Evolutionary conservation across 2,888 invertebrate genomes (phyloP), one percentile per base, ranked within the genome.

Genomic region (Notodonta ziczac): DNA sequence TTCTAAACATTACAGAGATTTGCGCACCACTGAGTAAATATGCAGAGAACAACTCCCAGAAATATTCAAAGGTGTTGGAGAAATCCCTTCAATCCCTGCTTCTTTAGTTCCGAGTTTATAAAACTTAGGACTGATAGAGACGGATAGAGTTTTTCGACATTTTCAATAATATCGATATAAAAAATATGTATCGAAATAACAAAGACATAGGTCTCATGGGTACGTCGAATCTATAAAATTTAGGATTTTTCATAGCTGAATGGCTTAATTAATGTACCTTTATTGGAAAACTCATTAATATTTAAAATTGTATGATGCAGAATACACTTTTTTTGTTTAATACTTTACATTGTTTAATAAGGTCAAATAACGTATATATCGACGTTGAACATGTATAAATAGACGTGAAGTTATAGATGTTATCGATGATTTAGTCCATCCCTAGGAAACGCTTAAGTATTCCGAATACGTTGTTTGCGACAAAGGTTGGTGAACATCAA

Each of bases 1-100:
- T 72, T 76, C 71, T 72, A 68, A 76, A 74, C 72, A 72, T 69
- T 58, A 67, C 66, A 72, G 64, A 75, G 74, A 74, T 75, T 76
- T 70, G 68, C 62, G 61, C 64, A 58, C 58, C 57, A 39, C 60
- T 60, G 65, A 64, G 71, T 69, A 74, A 76, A 71, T 67, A 73
- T 59, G 59, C 59, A 39, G 63, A 66, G 69, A 68, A 60, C 55
- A 66, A 66, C 51, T 64, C 58, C 51, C 65, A 65, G 58, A 63
- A 73, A 63, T 61, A 61, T 61, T 64, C 60, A 63, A 14, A 66
- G 76, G 57, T 64, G 58, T 65, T 67, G 59, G 69, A 67, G 69
- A 68, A 65, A 69, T 73, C 63, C 62, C 55, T 58, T 62, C 58
- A 69, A 74, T 62, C 66, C 66, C 54, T 57, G 59, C 46, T 56